A percentile compares a stretch with the other conserved stretches of the same genome.
Conservation (phyloP, 2,797 vertebrate genomes). For the Setipinna tenuifilis region DNA sequence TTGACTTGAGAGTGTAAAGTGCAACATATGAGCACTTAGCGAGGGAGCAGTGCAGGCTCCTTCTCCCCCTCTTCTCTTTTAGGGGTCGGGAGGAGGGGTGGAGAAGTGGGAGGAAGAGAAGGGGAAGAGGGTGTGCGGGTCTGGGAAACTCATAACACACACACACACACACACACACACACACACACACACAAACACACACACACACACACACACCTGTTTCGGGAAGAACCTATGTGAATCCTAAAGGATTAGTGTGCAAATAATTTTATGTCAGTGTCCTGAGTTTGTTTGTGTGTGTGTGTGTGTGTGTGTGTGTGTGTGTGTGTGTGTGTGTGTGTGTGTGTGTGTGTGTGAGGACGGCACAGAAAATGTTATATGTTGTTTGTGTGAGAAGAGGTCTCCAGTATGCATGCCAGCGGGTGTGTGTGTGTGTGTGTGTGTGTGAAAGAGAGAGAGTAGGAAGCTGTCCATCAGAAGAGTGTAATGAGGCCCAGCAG, state of each 20-base stretch:
- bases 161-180: no score
- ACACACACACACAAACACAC: no score
- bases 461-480: conserved; percentile 55
- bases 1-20: conserved; percentile 60
- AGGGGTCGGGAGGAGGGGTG: conserved; percentile 37
- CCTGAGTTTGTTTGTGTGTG: no score
- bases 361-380: no score
- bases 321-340: not conserved
- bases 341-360: not conserved
- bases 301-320: not conserved
- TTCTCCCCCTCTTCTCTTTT: not conserved
- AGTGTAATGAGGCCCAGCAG: conserved; percentile 49
- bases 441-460: not conserved
- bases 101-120: conserved; percentile 39
- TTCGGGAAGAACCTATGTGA: no score
- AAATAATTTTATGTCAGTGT: no score
- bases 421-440: not conserved
- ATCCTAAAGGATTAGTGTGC: no score
- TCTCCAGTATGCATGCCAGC: no score
- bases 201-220: no score
- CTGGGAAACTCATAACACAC: not conserved
- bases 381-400: not conserved
- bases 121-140: not conserved
- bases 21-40: conserved; percentile 59
- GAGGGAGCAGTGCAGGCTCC: conserved; percentile 37